Evolutionary conservation across 2,888 invertebrate genomes (phyloP).

Genomic region (Epirrita christyi): DNA sequence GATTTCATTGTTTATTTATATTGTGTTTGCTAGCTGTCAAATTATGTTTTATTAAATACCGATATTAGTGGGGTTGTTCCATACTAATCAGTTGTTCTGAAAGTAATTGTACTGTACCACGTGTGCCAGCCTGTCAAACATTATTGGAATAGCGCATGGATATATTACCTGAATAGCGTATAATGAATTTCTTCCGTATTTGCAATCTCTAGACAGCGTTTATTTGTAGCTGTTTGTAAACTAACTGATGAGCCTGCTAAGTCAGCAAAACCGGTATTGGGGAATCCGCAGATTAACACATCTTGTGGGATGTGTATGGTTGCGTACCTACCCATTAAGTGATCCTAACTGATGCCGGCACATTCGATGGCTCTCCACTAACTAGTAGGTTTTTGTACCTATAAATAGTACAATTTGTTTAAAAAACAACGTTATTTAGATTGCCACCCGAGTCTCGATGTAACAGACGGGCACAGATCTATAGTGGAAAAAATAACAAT

Average conservation of each 20-base stretch:
- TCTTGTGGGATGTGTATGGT: conserved; percentile 11
- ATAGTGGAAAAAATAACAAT: conserved; percentile 32
- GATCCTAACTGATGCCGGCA: background rate
- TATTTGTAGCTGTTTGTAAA: conserved; percentile 6
- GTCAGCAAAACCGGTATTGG: conserved; percentile 2
- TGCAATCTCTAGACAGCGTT: background rate
- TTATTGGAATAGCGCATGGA: background rate
- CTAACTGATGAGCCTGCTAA: conserved; percentile 5
- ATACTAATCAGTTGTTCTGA: background rate
- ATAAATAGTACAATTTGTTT: background rate
- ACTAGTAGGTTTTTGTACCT: background rate
- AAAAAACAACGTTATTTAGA: conserved; percentile 24
- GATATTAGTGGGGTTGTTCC: background rate
- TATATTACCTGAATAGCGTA: no score
- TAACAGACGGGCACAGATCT: conserved; percentile 28
- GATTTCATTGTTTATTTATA: conserved; percentile 24
- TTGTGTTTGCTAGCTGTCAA: conserved; percentile 1
- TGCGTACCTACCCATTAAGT: conserved; percentile 15
- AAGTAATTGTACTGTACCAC: conserved; percentile 4
- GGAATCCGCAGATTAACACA: conserved; percentile 19
- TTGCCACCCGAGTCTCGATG: conserved; percentile 10
- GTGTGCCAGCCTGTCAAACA: conserved; percentile 6
- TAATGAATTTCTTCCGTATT: background rate
- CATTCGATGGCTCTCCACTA: background rate
- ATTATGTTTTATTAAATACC: background rate